Percentiles rank a stretch among this genome's conserved stretches.
Conservation (phyloP, 2,888 invertebrate species). For the Eristalis arbustorum region DNA sequence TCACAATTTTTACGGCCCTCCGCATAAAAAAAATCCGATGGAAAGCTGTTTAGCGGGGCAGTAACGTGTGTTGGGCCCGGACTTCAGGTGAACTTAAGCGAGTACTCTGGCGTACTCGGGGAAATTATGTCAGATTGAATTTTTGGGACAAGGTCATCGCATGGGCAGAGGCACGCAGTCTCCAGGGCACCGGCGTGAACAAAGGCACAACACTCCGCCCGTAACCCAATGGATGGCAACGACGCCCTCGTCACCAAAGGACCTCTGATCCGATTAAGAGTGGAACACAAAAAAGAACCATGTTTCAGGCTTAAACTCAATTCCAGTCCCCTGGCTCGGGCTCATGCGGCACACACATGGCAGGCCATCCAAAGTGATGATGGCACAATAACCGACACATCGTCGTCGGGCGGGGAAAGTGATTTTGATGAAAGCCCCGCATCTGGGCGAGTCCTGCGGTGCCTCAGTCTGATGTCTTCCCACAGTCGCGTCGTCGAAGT, state of each 20-base stretch:
- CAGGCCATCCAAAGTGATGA: neutral
- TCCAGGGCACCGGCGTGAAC: neutral
- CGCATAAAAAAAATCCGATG: neutral
- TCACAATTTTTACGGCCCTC: neutral
- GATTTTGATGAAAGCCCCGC: slow-evolving; percentile 59
- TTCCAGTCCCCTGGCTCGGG: too few relatives aligned
- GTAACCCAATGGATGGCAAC: neutral
- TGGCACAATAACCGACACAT: neutral
- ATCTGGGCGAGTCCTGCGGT: slow-evolving; percentile 19
- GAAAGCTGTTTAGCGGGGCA: neutral
- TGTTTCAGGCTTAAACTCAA: neutral
- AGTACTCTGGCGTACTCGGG: too few relatives aligned
- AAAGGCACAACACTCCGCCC: neutral
- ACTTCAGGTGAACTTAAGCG: neutral
- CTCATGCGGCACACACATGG: neutral
- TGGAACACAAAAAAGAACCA: too few relatives aligned
- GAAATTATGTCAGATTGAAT: too few relatives aligned
- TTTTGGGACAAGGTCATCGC: too few relatives aligned
- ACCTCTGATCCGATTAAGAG: neutral
- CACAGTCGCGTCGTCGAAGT: slow-evolving; percentile 9
- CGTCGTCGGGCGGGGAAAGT: neutral
- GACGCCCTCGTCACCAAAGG: neutral
- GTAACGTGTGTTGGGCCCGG: neutral
- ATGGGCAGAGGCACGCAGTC: neutral
- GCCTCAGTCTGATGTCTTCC: slow-evolving; percentile 1